A percentile compares a stretch with the other conserved stretches of the same genome.
These are phyloP conservation scores for Dasypogon diadema DNA, from an alignment of 2,888 invertebrate genomes.

Conservation along the genomic window DNA sequence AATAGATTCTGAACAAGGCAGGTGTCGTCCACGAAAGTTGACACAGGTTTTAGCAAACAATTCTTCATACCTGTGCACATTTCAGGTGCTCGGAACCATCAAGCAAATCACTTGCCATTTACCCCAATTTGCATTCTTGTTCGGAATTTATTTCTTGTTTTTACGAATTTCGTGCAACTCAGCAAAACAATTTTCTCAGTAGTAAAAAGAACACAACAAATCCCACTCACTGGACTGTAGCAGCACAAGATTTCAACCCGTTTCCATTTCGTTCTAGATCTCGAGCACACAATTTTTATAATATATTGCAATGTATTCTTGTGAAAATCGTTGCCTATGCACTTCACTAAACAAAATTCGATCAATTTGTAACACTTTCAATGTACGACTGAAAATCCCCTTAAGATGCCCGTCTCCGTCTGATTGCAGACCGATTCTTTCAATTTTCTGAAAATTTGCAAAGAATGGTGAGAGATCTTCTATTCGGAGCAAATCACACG, in stretches of 20 bases:
- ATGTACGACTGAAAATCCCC: background rate
- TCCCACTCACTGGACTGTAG: slow-evolving; percentile 1
- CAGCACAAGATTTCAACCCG: slow-evolving; percentile 28
- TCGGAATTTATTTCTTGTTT: slow-evolving; percentile 2
- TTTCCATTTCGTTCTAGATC: slow-evolving; percentile 43
- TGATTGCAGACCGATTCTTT: too few relatives aligned
- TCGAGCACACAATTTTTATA: slow-evolving; percentile 12
- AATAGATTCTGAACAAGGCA: slow-evolving; percentile 10
- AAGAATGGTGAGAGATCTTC: too few relatives aligned
- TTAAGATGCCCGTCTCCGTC: too few relatives aligned
- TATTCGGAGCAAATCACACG: too few relatives aligned
- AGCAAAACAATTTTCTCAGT: slow-evolving; percentile 1
- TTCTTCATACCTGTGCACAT: background rate
- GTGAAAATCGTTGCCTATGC: background rate
- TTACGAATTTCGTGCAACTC: background rate
- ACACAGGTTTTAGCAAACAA: background rate
- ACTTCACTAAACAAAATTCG: background rate
- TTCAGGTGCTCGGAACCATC: background rate
- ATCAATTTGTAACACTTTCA: slow-evolving; percentile 12
- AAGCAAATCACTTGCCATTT: background rate
- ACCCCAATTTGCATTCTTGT: background rate
- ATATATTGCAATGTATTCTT: background rate
- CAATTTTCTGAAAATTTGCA: too few relatives aligned
- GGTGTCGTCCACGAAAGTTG: background rate
- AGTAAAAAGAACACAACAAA: background rate